Percentiles rank a stretch among this genome's conserved stretches.
Conservation (phyloP, 2,113 vertebrate species). For the Aegithalos caudatus region DNA sequence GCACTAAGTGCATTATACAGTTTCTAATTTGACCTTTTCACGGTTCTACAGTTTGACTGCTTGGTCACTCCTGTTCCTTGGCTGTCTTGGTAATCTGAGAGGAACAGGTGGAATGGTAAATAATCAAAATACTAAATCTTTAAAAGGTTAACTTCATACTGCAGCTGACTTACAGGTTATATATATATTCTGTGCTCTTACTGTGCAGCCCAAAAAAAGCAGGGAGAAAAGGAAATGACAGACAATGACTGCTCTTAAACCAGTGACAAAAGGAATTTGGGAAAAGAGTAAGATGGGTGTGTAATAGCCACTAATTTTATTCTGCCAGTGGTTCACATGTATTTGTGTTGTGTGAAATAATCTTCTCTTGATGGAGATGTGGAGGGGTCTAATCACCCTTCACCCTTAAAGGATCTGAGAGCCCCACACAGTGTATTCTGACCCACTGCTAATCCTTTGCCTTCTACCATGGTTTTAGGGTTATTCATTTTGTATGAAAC, state of each 20-base stretch:
- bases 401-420: background rate
- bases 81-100: background rate
- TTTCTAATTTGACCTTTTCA: constrained; percentile 61
- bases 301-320: background rate
- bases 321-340: background rate
- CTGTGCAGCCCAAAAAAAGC: background rate
- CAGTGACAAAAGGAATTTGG: background rate
- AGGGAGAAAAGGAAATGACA: background rate
- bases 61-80: constrained; percentile 20
- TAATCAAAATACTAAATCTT: constrained; percentile 24
- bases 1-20: constrained; percentile 37
- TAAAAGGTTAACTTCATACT: constrained; percentile 28
- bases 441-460: background rate
- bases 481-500: background rate
- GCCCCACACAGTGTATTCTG: background rate
- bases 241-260: background rate
- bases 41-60: constrained; percentile 13
- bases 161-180: background rate
- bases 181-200: background rate
- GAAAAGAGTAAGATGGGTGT: background rate
- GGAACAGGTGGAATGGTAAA: constrained; percentile 27
- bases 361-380: background rate
- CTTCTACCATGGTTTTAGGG: background rate
- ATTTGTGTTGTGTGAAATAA: background rate
- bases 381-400: background rate